Percentiles rank a stretch among this genome's conserved stretches.
phyloP scores from a whole-genome alignment of 2,113 vertebrate species.

The Brevimyrus niger region DNA sequence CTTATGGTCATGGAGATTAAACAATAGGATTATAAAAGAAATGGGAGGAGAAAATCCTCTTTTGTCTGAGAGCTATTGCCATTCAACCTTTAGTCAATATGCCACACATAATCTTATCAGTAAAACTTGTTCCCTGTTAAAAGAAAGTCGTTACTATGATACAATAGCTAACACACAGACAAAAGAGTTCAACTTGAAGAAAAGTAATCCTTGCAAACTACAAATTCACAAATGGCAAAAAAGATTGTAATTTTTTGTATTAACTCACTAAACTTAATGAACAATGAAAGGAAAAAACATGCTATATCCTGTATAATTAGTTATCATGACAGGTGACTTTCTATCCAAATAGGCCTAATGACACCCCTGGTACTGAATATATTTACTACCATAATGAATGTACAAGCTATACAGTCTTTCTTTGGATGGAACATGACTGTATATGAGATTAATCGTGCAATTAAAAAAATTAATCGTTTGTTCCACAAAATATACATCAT shows the following conservation, averaged over 20 bases:
- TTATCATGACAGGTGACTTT: not conserved
- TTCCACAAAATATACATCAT: not conserved
- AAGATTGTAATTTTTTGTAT: not conserved
- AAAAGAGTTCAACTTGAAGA: not conserved
- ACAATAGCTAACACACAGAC: not conserved
- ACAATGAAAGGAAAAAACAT: not conserved
- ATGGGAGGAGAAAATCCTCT: not conserved
- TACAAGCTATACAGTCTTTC: not conserved
- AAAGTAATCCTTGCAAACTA: not conserved
- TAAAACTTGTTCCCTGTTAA: not conserved
- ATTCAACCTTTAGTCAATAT: not conserved
- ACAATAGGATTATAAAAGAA: not conserved
- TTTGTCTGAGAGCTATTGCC: not conserved
- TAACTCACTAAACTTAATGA: not conserved
- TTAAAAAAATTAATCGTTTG: not conserved
- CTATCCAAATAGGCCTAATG: not conserved
- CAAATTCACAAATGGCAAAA: not conserved
- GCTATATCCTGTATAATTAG: not conserved
- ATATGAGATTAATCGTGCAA: not conserved
- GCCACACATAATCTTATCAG: not conserved
- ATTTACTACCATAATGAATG: not conserved
- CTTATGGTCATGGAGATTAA: not conserved
- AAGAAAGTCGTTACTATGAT: not conserved
- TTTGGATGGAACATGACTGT: not conserved
- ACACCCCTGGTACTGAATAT: not conserved